Base-by-base conservation (phyloP, 2,113 vertebrate species). In the Melospiza georgiana region DNA sequence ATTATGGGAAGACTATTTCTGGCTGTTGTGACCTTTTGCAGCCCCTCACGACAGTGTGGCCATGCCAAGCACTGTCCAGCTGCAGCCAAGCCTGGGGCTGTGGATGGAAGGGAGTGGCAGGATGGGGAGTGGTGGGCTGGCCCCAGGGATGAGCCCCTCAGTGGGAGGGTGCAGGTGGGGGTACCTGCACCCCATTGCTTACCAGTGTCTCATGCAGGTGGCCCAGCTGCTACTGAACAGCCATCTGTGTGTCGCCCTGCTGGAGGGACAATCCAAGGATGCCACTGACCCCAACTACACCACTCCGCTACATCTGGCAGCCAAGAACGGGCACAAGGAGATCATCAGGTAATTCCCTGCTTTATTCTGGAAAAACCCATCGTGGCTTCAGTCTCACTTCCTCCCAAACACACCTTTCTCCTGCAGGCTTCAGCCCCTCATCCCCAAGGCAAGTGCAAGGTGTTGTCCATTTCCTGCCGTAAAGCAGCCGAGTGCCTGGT, bases 321-420 rank as follows among this genome's bases (percentile, higher is more conserved):
- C 99, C 79, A 99, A 99, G 93, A 99, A 99, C 0, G 99, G 99
- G 61, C 99, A 99, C 95, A 98, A 98, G 86, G 99, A 99, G 97
- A 98, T 99, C 90, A 99, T 99, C 95, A 98, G 98, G 99, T 99
- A 97, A n/a, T 76, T 3, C 61, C 28, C 14, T 7, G 5, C 44
- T 33, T 14, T 21, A 1, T 44, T 18, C 57, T 4, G 1, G 10
- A 46, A 78, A 54, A 80, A 19, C 1, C 15, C 21, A 21, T 61
- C 19, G 3, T 2, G 19, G 43, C 46, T 78, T 68, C 71, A 62
- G n/a, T 62, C 37, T 48, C 0, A 0, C 74, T 20, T 72, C 61
- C 30, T 76, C 37, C 74, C 68, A 49, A 76, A 30, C 51, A 54
- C 66, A 14, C 11, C 23, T 83, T 35, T 54, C 35, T 13, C 4